These are phyloP conservation scores for Formica exsecta DNA, from an alignment of 1,140 invertebrate species.

Conservation along the genomic window DNA sequence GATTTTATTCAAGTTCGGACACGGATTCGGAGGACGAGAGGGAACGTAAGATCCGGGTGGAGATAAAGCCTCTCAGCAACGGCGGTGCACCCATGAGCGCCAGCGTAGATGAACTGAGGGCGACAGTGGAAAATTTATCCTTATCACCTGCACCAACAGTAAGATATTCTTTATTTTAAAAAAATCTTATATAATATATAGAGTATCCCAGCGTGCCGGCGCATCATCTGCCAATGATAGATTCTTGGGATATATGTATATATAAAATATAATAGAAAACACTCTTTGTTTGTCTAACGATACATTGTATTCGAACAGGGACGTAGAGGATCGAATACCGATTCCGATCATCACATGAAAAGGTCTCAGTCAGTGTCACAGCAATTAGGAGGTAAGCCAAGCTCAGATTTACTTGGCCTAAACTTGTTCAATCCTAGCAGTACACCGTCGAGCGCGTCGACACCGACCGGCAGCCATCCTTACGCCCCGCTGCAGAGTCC, in stretches of 20 bases:
- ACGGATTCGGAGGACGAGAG: constrained; percentile 96
- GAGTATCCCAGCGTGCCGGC: too few species aligned
- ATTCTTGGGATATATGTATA: too few species aligned
- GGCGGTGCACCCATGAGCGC: constrained; percentile 95
- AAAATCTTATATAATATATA: neutral
- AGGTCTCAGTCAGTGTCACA: constrained; percentile 93
- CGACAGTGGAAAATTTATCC: constrained; percentile 96
- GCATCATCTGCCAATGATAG: neutral
- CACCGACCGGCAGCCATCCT: constrained; percentile 93
- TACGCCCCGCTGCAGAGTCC: constrained; percentile 93
- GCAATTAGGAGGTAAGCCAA: constrained; percentile 92
- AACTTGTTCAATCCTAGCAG: constrained; percentile 92
- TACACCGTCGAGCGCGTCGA: constrained; percentile 93
- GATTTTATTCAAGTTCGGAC: constrained; percentile 97
- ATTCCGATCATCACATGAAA: constrained; percentile 91
- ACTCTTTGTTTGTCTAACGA: constrained; percentile 7
- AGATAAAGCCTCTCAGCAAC: constrained; percentile 97
- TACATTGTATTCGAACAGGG: constrained; percentile 79
- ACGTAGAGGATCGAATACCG: constrained; percentile 87
- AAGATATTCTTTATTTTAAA: constrained; percentile 65
- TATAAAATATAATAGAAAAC: neutral
- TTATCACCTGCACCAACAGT: constrained; percentile 92
- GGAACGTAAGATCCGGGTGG: constrained; percentile 96
- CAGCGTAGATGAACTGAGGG: constrained; percentile 96
- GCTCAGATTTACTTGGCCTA: constrained; percentile 92